A percentile compares a stretch with the other conserved stretches of the same genome.
These are phyloP conservation scores for Hemichromis elongatus DNA, from an alignment of 2,113 vertebrate genomes.

Conservation along the genomic window DNA sequence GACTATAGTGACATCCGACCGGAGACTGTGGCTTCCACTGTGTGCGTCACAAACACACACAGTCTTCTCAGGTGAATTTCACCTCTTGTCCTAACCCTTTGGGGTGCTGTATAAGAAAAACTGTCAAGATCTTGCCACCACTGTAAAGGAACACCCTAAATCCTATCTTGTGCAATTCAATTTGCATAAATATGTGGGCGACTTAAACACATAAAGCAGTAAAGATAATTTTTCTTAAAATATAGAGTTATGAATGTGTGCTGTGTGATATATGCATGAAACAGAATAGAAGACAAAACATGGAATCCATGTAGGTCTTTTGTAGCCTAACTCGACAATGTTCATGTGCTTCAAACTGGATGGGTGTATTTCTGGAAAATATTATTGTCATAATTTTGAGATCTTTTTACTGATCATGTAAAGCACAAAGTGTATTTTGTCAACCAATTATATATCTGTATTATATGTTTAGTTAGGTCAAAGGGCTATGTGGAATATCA, in stretches of 20 bases:
- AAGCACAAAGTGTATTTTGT: too few species aligned
- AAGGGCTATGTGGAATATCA: background rate
- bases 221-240: background rate
- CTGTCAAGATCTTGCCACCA: background rate
- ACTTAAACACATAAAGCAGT: background rate
- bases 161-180: rapidly evolving
- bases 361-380: too few species aligned
- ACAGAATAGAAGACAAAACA: background rate
- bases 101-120: background rate
- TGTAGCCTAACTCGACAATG: too few species aligned
- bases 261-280: background rate
- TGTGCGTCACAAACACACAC: background rate
- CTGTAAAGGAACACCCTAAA: background rate
- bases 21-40: background rate
- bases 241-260: background rate
- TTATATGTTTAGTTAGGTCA: background rate
- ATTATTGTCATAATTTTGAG: too few species aligned
- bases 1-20: background rate
- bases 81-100: background rate
- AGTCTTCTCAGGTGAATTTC: background rate
- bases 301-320: too few species aligned
- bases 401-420: too few species aligned
- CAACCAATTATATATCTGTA: too few species aligned
- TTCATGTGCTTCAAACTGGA: too few species aligned
- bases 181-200: background rate